These are phyloP conservation scores for Hypercompe scribonia DNA, from an alignment of 2,888 invertebrate species.

Conservation along the genomic window DNA sequence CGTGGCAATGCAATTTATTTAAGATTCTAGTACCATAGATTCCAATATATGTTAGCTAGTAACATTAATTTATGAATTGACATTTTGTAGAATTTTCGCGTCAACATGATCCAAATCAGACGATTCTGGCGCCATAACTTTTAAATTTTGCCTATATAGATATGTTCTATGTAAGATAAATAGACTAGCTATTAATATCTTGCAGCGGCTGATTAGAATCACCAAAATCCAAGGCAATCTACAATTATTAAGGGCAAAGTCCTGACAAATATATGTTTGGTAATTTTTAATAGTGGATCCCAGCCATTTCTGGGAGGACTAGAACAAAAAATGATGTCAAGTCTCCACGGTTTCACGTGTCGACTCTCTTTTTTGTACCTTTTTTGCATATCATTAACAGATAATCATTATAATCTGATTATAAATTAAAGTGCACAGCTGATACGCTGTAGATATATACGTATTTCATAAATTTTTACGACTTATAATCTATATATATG, in stretches of 20 bases:
- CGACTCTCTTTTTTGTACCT: not conserved
- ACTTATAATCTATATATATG: slow-evolving; percentile 2
- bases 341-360: not conserved
- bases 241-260: too few relatives aligned
- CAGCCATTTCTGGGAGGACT: too few relatives aligned
- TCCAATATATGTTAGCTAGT: not conserved
- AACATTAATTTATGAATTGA: not conserved
- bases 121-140: not conserved
- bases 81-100: not conserved
- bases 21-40: not conserved
- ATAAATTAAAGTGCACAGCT: not conserved
- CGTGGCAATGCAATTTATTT: not conserved
- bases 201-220: too few relatives aligned
- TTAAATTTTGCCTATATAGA: too few relatives aligned
- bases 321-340: not conserved
- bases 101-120: not conserved
- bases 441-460: not conserved
- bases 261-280: too few relatives aligned
- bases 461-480: not conserved
- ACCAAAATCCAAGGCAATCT: too few relatives aligned
- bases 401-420: not conserved
- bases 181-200: too few relatives aligned
- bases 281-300: too few relatives aligned
- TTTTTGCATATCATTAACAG: not conserved
- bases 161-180: too few relatives aligned